Evolutionary conservation across 2,113 vertebrate species (phyloP), one percentile per base, ranked within the genome.

Genomic region (Heteronetta atricapilla): DNA sequence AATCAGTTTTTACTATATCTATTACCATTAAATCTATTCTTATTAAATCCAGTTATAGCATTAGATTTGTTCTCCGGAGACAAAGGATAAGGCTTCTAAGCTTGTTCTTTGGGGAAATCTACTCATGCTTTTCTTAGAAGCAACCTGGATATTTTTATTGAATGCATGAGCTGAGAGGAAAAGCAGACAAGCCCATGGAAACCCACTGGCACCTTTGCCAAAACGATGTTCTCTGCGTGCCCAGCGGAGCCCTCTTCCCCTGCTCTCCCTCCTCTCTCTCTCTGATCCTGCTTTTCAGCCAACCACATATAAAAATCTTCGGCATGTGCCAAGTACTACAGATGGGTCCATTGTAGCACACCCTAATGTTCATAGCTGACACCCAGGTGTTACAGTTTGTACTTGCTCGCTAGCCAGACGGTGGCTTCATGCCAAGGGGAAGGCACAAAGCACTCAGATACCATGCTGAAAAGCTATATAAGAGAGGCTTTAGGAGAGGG

Each of bases 281-380:
- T 96, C 93, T 90, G 84, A 97, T 94, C 82, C 91, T 95, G 90
- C 91, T 93, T 97, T 93, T 93, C 95, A 96, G 96, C 95, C 94
- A 96, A 91, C 92, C 94, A 96, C 90, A 96, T 92, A 96, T 96
- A 97, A 97, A 97, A 96, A 97, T 93, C 86, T 85, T 44, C 16
- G 3, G 88, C 94, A 92, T 89, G 96, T 97, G 94, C 96, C 96
- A 96, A 97, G 96, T 94, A 92, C 92, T 96, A 95, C 97, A 97
- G 97, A 97, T 97, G 96, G 97, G 95, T 92, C 96, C 88, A 96
- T 96, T 97, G 96, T 96, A 96, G 95, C 94, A 95, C 96, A 97
- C 94, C 96, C 94, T 97, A 95, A 97, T 97, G 96, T 96, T 95
- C 95, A 89, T 96, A 96, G 97, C 95, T 96, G 96, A 97, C 95